A percentile compares a stretch with the other conserved stretches of the same genome.
These are phyloP conservation scores for Zonitis immaculata DNA, from an alignment of 2,888 invertebrate species.

Conservation along the genomic window DNA sequence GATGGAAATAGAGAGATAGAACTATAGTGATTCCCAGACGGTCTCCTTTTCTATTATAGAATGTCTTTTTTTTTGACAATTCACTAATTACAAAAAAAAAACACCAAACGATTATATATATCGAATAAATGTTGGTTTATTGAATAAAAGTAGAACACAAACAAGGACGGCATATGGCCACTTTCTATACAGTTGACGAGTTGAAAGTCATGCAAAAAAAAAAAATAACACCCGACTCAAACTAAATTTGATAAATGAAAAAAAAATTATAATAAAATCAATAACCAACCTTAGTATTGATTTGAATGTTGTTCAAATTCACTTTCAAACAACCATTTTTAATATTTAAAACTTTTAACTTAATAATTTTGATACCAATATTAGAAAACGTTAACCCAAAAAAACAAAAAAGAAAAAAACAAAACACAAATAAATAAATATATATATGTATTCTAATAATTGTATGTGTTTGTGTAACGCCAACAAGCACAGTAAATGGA, in stretches of 20 bases:
- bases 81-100: not conserved
- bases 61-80: conserved; percentile 4
- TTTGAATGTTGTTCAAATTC: not conserved
- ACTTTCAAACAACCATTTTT: not conserved
- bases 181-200: conserved; percentile 11
- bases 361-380: not conserved
- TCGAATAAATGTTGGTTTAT: not conserved
- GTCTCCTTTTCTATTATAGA: conserved; percentile 34
- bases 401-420: no score
- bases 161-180: conserved; percentile 36
- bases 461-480: no score
- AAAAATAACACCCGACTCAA: no score
- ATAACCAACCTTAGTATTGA: not conserved
- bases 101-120: no score
- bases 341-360: not conserved
- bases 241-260: not conserved
- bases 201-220: not conserved
- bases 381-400: no score
- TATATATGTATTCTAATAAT: no score
- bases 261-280: not conserved
- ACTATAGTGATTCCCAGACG: conserved; percentile 35
- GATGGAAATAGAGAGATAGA: conserved; percentile 21
- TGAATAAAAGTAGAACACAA: conserved; percentile 27
- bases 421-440: no score
- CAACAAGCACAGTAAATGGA: not conserved